Conservation (phyloP, 2,113 vertebrate species). For the Pluvianellus socialis region DNA sequence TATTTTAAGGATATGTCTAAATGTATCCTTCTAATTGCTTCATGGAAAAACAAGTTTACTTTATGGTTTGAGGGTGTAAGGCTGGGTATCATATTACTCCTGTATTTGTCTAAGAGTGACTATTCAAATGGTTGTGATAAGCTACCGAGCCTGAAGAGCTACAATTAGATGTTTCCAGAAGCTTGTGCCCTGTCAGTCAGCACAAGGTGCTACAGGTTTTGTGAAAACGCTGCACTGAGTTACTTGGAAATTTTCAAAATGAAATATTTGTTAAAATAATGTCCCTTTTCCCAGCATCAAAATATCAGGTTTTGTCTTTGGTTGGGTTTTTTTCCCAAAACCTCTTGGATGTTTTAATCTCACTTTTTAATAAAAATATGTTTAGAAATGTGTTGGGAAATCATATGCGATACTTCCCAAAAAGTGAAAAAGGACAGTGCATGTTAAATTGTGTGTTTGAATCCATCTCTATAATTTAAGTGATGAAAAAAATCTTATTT, state of each 20-base stretch:
- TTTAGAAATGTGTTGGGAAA: neutral
- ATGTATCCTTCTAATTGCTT: slow-evolving; percentile 66
- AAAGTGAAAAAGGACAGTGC: accelerated
- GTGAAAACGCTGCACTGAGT: neutral
- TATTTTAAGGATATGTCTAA: slow-evolving; percentile 65
- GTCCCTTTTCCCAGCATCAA: neutral
- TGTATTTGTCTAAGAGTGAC: slow-evolving; percentile 1
- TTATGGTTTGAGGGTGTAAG: slow-evolving; percentile 68
- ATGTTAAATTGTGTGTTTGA: neutral
- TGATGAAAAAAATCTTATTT: neutral
- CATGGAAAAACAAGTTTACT: slow-evolving; percentile 68
- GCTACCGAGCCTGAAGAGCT: slow-evolving; percentile 9
- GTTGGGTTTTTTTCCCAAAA: too few species aligned
- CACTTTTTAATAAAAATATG: neutral
- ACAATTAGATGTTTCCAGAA: slow-evolving; percentile 60
- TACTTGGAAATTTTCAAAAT: neutral
- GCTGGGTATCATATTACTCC: slow-evolving; percentile 41
- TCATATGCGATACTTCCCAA: neutral
- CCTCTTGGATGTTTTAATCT: neutral
- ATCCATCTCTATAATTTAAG: neutral
- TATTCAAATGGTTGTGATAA: slow-evolving; percentile 47
- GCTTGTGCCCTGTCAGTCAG: slow-evolving; percentile 24
- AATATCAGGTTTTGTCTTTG: neutral
- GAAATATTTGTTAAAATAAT: neutral
- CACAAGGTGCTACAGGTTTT: neutral